Percentiles rank a stretch among this genome's conserved stretches.
Conservation (phyloP, 2,888 invertebrate species). For the Ctenicera cuprea region DNA sequence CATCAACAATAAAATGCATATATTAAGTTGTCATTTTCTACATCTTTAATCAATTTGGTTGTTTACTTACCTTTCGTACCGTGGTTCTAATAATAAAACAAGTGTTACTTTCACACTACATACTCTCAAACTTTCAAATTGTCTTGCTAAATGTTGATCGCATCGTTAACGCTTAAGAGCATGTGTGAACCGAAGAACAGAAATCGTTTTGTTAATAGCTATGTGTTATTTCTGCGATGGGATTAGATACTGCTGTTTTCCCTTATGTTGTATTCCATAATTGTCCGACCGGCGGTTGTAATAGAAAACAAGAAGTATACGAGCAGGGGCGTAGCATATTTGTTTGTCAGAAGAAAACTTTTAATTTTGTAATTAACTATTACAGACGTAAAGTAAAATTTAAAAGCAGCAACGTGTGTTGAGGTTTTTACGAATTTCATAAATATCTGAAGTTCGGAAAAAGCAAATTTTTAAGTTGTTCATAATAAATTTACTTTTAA, state of each 20-base stretch:
- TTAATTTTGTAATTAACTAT: neutral
- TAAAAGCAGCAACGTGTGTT: neutral
- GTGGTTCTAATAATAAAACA: too few species aligned
- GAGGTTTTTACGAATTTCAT: neutral
- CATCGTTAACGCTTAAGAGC: too few species aligned
- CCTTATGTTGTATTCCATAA: conserved; percentile 21
- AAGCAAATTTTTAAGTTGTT: neutral
- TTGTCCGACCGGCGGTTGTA: conserved; percentile 13
- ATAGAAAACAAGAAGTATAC: conserved; percentile 21
- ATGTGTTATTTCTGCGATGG: neutral
- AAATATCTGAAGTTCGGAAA: neutral
- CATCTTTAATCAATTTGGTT: too few species aligned
- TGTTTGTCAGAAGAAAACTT: neutral
- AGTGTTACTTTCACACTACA: too few species aligned
- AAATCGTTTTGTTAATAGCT: too few species aligned
- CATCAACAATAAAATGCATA: too few species aligned
- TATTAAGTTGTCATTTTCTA: too few species aligned
- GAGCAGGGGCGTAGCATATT: neutral
- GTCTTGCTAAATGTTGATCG: too few species aligned
- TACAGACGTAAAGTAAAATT: neutral
- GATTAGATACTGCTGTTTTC: conserved; percentile 9
- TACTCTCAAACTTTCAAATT: too few species aligned
- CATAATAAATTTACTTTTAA: neutral
- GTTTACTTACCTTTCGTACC: too few species aligned
- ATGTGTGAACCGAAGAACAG: too few species aligned